Evolutionary conservation across 1,140 invertebrate species (phyloP).

Genomic region (Glossosoma conforme): DNA sequence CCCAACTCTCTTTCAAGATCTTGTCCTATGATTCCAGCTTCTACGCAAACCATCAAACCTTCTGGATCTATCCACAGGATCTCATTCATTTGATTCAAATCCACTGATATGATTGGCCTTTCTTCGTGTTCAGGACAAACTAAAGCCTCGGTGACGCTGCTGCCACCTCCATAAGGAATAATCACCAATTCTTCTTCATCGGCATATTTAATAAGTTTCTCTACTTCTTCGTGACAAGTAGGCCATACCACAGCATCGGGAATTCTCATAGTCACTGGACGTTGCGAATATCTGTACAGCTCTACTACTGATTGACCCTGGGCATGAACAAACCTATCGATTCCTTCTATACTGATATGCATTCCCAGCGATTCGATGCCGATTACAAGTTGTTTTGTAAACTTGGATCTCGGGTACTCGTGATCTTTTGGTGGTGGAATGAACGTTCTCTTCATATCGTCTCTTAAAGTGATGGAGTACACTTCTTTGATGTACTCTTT

Average conservation of each 20-base stretch:
- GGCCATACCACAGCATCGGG: constrained; percentile 69
- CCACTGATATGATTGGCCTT: constrained; percentile 61
- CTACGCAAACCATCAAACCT: constrained; percentile 58
- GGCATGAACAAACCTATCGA: constrained; percentile 58
- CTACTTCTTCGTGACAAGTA: constrained; percentile 53
- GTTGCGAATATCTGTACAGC: no score
- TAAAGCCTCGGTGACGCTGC: constrained; percentile 63
- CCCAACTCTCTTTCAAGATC: constrained; percentile 52
- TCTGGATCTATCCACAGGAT: constrained; percentile 65
- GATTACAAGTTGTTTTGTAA: constrained; percentile 47
- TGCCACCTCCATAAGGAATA: constrained; percentile 71
- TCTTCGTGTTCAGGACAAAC: constrained; percentile 58
- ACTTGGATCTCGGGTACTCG: constrained; percentile 34
- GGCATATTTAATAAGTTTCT: constrained; percentile 57
- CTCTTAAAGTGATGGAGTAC: constrained; percentile 26
- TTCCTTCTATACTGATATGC: constrained; percentile 51
- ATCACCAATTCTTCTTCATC: constrained; percentile 55
- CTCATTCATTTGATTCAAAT: constrained; percentile 66
- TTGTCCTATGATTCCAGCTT: constrained; percentile 66
- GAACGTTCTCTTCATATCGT: neutral
- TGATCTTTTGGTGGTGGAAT: constrained; percentile 13
- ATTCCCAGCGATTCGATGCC: constrained; percentile 48
- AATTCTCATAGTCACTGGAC: no score
- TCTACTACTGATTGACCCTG: constrained; percentile 71
- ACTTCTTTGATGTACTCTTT: constrained; percentile 5